Percentiles rank a stretch among this genome's conserved stretches.
These are phyloP conservation scores for Phasianus colchicus DNA, from an alignment of 2,113 vertebrate species.

Conservation along the genomic window DNA sequence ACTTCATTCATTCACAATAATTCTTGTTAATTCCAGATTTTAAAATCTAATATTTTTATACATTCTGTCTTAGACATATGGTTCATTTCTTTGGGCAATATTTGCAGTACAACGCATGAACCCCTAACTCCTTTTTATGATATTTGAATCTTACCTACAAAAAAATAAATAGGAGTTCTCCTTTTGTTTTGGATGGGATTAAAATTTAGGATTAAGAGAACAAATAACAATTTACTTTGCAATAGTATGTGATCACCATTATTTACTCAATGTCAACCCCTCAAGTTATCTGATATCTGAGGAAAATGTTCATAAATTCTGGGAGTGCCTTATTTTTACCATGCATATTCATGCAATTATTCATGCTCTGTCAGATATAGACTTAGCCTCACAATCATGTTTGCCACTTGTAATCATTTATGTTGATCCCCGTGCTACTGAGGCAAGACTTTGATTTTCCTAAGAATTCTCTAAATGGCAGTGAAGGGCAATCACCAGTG, in stretches of 20 bases:
- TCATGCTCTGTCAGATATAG: not conserved
- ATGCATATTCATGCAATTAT: not conserved
- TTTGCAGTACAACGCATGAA: not conserved
- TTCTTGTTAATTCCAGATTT: not conserved
- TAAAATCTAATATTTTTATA: not conserved
- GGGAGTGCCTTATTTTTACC: not conserved
- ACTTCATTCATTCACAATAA: not conserved
- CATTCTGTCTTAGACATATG: not conserved
- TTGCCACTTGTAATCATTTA: not conserved
- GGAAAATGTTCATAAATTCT: not conserved
- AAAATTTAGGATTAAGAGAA: not conserved
- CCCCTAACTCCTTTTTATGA: not conserved
- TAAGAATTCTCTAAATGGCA: not conserved
- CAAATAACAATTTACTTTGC: not conserved
- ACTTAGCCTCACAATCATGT: not conserved
- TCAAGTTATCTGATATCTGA: not conserved
- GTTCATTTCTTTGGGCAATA: not conserved
- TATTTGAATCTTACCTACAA: not conserved
- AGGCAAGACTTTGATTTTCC: not conserved
- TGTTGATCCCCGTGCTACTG: rapidly evolving
- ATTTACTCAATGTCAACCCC: not conserved
- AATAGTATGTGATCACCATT: not conserved
- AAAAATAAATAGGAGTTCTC: not conserved
- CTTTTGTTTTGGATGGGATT: not conserved
- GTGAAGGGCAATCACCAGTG: not conserved